Conservation (phyloP, 2,888 invertebrate species). For the Icerya purchasi region DNA sequence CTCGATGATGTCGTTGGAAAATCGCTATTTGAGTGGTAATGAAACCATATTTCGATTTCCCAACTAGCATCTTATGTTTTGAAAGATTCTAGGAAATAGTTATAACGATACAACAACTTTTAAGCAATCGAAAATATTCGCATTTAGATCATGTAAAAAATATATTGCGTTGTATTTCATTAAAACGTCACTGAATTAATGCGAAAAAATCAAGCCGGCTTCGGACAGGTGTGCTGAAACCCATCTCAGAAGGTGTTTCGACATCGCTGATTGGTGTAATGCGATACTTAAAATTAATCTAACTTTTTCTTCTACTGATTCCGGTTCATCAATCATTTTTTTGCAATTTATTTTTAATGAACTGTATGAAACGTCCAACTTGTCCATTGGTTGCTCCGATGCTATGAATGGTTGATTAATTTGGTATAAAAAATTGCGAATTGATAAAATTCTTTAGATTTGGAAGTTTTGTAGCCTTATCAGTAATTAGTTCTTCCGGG, state of each 20-base stretch:
- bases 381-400: slow-evolving; percentile 16
- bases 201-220: neutral
- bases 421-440: slow-evolving; percentile 5
- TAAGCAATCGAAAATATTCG: no score
- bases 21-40: no score
- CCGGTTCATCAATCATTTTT: slow-evolving; percentile 9
- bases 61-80: no score
- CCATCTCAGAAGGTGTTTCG: slow-evolving; percentile 15
- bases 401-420: slow-evolving; percentile 14
- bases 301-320: slow-evolving; percentile 11
- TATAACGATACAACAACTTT: no score
- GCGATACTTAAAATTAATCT: slow-evolving; percentile 14
- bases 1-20: no score
- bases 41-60: no score
- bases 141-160: no score
- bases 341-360: slow-evolving; percentile 13
- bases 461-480: slow-evolving; percentile 7
- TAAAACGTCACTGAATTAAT: no score
- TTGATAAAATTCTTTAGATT: slow-evolving; percentile 1
- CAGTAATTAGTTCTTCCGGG: neutral
- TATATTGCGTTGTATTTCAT: no score
- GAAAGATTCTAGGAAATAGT: no score
- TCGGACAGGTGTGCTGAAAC: slow-evolving; percentile 1
- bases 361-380: slow-evolving; percentile 14
- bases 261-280: slow-evolving; percentile 15